Percentiles rank a stretch among this genome's conserved stretches.
These are phyloP conservation scores for Dipodomys stephensi DNA, from an alignment of 2,113 vertebrate species.

Conservation along the genomic window DNA sequence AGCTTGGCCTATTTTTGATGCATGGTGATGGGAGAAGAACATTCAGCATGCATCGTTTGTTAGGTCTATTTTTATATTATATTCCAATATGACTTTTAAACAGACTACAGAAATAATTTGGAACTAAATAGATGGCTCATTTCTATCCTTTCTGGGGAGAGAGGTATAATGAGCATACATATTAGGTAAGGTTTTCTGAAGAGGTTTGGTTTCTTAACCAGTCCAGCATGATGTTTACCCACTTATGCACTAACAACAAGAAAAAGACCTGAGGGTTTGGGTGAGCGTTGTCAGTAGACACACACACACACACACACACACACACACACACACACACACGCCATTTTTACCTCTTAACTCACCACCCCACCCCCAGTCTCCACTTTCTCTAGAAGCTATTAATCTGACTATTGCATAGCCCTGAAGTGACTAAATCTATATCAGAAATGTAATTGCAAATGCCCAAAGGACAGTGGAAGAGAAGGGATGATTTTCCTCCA, in stretches of 20 bases:
- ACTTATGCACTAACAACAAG: background rate
- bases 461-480: background rate
- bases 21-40: background rate
- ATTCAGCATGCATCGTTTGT: background rate
- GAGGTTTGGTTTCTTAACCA: background rate
- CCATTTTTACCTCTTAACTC: background rate
- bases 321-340: too few species aligned
- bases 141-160: background rate
- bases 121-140: background rate
- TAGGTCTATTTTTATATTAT: too few species aligned
- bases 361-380: background rate
- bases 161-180: background rate
- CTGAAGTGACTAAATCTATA: background rate
- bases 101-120: conserved; percentile 8
- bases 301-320: too few species aligned
- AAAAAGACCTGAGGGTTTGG: background rate
- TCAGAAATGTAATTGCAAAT: background rate
- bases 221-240: background rate
- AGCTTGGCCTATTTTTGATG: background rate
- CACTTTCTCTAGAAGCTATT: background rate
- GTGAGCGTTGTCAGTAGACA: background rate
- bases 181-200: background rate
- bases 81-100: background rate
- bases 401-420: background rate
- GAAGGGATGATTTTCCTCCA: background rate